Base-by-base conservation (phyloP, 2,113 vertebrate species). In the Stegostoma tigrinum region DNA sequence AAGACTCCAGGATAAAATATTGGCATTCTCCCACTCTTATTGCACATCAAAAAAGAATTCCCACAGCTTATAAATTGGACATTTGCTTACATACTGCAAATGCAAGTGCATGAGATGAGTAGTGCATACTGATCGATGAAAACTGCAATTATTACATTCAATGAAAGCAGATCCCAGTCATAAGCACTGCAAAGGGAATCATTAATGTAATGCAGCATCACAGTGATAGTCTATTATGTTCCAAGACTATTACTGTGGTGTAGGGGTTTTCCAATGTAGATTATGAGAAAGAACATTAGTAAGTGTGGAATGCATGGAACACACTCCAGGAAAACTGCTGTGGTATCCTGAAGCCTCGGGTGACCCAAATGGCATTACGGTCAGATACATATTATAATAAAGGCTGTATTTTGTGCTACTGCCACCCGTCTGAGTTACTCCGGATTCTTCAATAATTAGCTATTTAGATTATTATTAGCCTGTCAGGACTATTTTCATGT, bases 381-480 rank as follows among this genome's bases (percentile, higher is more conserved):
- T 94, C 14, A 66, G 91, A 42, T 67, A 66, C 66, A 42, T 42
- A 6, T 45, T 67, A 68, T 55, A 61, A 34, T 55, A 61, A 27
- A 52, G 52, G 14, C 52, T 83, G 80, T 83, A 90, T 90, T 34
- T 34, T 52, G 48, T 61, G 87, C 52, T 14, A 15, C 45, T 19
- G 42, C 42, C 94, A 72, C 94, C 68, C 24, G 42, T 72, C 42
- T 52, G 42, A 48, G 24, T 12, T 95, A 34, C 67, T 52, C 42
- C 15, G 42, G 48, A 72, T 48, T 34, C 94, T 72, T 10, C 94
- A 30, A 68, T 95, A 95, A 72, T 94, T 70, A 68, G 66, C 34
- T 70, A 68, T 68, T 70, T 38, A 70, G 93, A 94, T 95, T 95
- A 95, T 72, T 95, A 95, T 95, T 72, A 48, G 94, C 67, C 67